phyloP scores from a whole-genome alignment of 1,140 invertebrate genomes.

The Phymastichus coffea region DNA sequence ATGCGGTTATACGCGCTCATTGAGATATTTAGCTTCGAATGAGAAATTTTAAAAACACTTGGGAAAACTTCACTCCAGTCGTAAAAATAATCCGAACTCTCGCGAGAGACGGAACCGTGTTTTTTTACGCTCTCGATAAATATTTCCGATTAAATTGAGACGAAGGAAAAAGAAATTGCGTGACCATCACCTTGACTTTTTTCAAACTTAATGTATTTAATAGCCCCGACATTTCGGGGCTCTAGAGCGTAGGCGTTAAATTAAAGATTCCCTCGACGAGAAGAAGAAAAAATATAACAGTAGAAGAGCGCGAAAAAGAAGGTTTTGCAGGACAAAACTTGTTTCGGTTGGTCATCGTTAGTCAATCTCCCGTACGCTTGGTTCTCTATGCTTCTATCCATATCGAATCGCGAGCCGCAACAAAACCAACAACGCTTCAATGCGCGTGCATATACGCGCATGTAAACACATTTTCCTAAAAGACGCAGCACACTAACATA shows the following conservation, averaged over 20 bases:
- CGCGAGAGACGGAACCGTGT: too few species aligned
- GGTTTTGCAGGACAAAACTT: conserved; percentile 3
- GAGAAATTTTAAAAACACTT: too few species aligned
- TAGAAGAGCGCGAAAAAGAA: neutral
- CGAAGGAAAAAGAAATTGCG: too few species aligned
- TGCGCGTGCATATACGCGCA: neutral
- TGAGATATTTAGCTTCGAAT: too few species aligned
- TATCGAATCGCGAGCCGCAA: conserved; percentile 2
- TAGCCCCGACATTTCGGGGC: neutral
- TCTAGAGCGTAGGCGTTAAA: conserved; percentile 15
- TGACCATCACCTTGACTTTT: too few species aligned
- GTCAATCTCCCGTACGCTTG: conserved; percentile 8
- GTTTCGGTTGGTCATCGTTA: conserved; percentile 20
- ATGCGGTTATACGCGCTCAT: too few species aligned
- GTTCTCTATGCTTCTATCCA: neutral
- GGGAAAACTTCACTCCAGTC: too few species aligned
- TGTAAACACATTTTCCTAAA: neutral
- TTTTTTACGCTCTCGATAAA: too few species aligned
- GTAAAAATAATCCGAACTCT: too few species aligned
- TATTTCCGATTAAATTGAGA: too few species aligned
- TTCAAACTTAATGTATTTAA: too few species aligned
- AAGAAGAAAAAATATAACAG: neutral
- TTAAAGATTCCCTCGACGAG: conserved; percentile 14
- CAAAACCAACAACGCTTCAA: neutral
- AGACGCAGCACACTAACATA: neutral